Base-by-base conservation (phyloP, 1,140 invertebrate genomes). In the Lysiphlebus fabarum region DNA sequence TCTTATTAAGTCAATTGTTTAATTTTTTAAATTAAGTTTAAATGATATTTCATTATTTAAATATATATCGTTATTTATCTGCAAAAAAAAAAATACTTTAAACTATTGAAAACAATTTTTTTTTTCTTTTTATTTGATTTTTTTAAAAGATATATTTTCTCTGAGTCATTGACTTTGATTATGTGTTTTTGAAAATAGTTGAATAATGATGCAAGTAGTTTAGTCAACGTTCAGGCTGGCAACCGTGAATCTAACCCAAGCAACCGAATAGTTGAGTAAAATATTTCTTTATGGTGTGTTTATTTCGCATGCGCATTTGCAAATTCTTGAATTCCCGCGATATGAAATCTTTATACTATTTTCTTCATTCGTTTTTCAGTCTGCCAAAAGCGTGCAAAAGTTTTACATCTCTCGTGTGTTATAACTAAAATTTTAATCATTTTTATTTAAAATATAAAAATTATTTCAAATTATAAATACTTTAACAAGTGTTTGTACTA, bases 241-340 rank as follows among this genome's bases (percentile, higher is more conserved):
- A 50, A 6, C 33, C 26, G 33, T 44, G 53, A 44, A 42, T 58
- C 10, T 43, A 9, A 14, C 8, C 34, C 40, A n/a, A n/a, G 34
- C 48, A 11, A 10, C 9, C 5, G 33, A 33, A 2, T 50, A 9
- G 33, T 50, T 5, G 8, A 53, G 26, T 14, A 38, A 48, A n/a
- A 49, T 58, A 53, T 58, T 58, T 58, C 57, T 58, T 58, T 53
- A 58, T 50, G 57, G 57, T 58, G 53, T 58, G 57, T 58, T 58
- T 58, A 58, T 48, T 5, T 50, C 48, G 57, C 57, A 58, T 53
- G 50, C 50, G 57, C 57, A 53, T 38, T 51, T 4, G 40, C 14
- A 33, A 2, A 44, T 37, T 37, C 26, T 12, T 50, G 10, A 14
- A 10, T 26, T 26, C 14, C 36, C 33, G 41, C 33, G 34, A 44